A percentile compares a stretch with the other conserved stretches of the same genome.
These are phyloP conservation scores for Stenolophus ochropezus DNA, from an alignment of 2,888 invertebrate genomes.

Conservation along the genomic window DNA sequence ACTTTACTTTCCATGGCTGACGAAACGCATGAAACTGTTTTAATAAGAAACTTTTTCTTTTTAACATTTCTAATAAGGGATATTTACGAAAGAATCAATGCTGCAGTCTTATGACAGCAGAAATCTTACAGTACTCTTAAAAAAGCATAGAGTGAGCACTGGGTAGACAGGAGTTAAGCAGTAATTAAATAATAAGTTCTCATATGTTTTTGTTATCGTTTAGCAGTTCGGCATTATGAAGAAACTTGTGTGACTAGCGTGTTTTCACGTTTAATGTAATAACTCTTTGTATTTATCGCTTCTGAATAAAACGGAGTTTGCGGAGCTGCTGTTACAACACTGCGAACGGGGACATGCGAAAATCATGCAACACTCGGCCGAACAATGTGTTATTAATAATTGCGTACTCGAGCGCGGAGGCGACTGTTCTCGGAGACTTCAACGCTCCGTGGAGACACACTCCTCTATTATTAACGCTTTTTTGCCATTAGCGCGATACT, in stretches of 20 bases:
- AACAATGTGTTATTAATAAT: conserved; percentile 59
- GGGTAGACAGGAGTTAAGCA: neutral
- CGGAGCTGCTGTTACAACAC: conserved; percentile 46
- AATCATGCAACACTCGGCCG: conserved; percentile 57
- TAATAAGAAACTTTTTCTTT: conserved; percentile 25
- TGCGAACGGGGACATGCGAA: conserved; percentile 59
- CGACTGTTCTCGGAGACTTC: conserved; percentile 35
- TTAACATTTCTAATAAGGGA: neutral
- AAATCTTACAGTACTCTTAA: too few relatives aligned
- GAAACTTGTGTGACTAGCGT: conserved; percentile 37
- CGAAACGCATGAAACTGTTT: neutral
- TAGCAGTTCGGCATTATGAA: conserved; percentile 18
- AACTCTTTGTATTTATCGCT: conserved; percentile 56
- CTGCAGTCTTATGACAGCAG: too few relatives aligned
- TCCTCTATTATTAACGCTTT: conserved; percentile 32
- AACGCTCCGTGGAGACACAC: conserved; percentile 10
- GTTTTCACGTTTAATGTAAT: conserved; percentile 53
- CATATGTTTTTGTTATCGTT: conserved; percentile 30
- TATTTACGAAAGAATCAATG: neutral
- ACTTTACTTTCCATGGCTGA: conserved; percentile 7
- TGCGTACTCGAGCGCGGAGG: conserved; percentile 54
- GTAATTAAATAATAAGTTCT: conserved; percentile 20
- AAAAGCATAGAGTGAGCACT: too few relatives aligned
- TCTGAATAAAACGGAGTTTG: conserved; percentile 46
- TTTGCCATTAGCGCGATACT: conserved; percentile 29